Base-by-base conservation (phyloP, 2,797 vertebrate species). In the Thalassophryne amazonica region DNA sequence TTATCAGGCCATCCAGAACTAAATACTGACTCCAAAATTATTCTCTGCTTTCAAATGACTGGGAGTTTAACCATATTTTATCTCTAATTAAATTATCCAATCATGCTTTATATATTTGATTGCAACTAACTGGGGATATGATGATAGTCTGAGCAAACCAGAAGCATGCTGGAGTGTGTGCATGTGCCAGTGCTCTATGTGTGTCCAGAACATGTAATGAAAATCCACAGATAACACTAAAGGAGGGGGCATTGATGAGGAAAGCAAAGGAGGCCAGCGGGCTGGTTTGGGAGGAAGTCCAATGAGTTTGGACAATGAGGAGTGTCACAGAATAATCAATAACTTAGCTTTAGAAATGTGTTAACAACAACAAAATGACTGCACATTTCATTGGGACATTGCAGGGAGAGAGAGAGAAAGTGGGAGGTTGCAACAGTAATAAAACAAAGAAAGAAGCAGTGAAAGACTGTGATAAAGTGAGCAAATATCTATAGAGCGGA, bases 31-130 rank as follows among this genome's bases (percentile, higher is more conserved):
- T n/a, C n/a, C n/a, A n/a, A n/a, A n/a, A n/a, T n/a, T n/a, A n/a
- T n/a, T n/a, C n/a, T n/a, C n/a, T n/a, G n/a, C n/a, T n/a, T n/a
- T n/a, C n/a, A n/a, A n/a, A n/a, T n/a, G n/a, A n/a, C n/a, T n/a
- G n/a, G n/a, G n/a, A n/a, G n/a, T n/a, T n/a, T n/a, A n/a, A n/a
- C n/a, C n/a, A n/a, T n/a, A n/a, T n/a, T n/a, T 83, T 64, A 60
- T 57, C 29, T 67, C 84, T 85, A 86, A 87, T 85, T 84, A 83
- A 86, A 85, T 23, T 36, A 59, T 58, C 53, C 72, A 57, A 62
- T 79, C 72, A 23, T 35, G 85, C 58, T 88, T 86, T 87, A 76
- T 73, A 47, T 46, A 75, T 68, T 50, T 61, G 68, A 78, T 78
- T 49, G 56, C 36, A 31, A 36, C 35, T 54, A 68, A 75, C 47